Base-by-base conservation (phyloP, 2,113 vertebrate genomes). In the Stegostoma tigrinum region DNA sequence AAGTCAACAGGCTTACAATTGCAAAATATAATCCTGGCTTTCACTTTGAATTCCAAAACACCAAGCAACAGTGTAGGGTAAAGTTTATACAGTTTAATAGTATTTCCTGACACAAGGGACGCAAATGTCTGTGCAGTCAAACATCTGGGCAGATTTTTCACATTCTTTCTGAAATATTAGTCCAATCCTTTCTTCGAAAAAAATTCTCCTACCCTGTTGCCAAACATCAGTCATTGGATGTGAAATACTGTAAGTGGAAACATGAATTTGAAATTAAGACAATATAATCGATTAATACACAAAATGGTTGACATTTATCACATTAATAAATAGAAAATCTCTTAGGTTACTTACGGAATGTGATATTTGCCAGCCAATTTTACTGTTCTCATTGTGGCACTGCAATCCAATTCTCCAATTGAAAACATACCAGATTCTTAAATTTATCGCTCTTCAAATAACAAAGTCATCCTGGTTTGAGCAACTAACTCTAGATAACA, bases 91-190 rank as follows among this genome's bases (percentile, higher is more conserved):
- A 75, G 14, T 75, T 95, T 93, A 72, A 95, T 24, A 48, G 68
- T 30, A 30, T 19, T 95, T 72, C 38, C 68, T 95, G 42, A 95
- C 67, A 75, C 94, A 52, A 21, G 94, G 94, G 68, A 95, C 94
- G 52, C 94, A 48, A 34, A 72, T 52, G 67, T 72, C 67, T 95
- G 15, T 23, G 14, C 68, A 94, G 7, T 95, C 66, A 72, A 72
- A 30, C 67, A 45, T 95, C 67, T 95, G 94, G 94, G 93, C 6
- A 95, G 45, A 52, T 95, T 95, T 75, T 72, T 95, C 94, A 72
- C 94, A 95, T 95, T 95, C 94, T 34, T 95, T 95, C 61, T 27
- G 42, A 1, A 19, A 72, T 95, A 30, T 70, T 95, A 38, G 70
- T 72, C 6, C 94, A 0, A 30, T 52, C 48, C 72, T 10, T n/a